phyloP scores from a whole-genome alignment of 2,113 vertebrate species.

The Eurypyga helias region DNA sequence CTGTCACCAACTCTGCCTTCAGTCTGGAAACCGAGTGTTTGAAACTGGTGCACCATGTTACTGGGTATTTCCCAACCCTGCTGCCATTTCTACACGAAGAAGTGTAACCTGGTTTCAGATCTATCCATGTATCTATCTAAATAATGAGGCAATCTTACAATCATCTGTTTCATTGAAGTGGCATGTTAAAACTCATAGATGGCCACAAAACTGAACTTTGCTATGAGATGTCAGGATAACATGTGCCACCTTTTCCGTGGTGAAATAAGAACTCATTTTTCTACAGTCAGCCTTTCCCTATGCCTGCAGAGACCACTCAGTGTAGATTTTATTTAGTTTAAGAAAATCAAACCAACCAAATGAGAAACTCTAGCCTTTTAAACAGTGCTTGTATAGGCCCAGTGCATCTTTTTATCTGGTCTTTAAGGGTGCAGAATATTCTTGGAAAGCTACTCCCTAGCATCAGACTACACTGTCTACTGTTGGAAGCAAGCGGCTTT shows the following conservation, averaged over 20 bases:
- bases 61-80: background rate
- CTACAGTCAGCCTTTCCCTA: background rate
- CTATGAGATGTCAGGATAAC: background rate
- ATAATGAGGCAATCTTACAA: background rate
- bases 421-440: background rate
- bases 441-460: background rate
- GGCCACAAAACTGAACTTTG: background rate
- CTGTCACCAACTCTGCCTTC: background rate
- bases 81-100: background rate
- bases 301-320: background rate
- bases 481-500: background rate
- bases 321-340: background rate
- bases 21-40: background rate
- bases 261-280: background rate
- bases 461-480: background rate
- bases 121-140: background rate
- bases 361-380: background rate
- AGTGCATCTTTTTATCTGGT: background rate
- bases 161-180: background rate
- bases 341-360: background rate
- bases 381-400: background rate
- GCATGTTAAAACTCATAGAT: background rate
- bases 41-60: background rate
- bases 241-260: fast-evolving
- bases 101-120: background rate